Conservation (phyloP, 2,797 vertebrate species). For the Siniperca obscura region DNA sequence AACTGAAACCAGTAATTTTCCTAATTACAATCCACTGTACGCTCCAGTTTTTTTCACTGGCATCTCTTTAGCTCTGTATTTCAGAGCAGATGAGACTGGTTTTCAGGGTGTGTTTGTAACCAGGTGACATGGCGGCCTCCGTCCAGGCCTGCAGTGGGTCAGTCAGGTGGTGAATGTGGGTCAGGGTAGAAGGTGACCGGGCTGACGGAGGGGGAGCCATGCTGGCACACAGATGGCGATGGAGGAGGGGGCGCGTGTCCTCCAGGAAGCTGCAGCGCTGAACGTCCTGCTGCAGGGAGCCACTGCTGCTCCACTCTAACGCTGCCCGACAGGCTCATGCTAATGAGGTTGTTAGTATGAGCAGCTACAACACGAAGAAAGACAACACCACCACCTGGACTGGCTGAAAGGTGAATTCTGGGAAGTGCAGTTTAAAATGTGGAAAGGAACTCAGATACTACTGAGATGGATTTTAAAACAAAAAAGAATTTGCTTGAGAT, state of each 20-base stretch:
- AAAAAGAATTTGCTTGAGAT: not conserved
- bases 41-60: not conserved
- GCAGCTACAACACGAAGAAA: not conserved
- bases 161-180: conserved; percentile 32
- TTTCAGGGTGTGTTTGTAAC: conserved; percentile 6
- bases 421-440: not conserved
- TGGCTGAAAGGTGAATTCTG: conserved; percentile 9
- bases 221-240: conserved; percentile 43
- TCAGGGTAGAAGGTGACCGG: conserved; percentile 51
- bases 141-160: not conserved
- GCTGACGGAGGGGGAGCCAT: not conserved
- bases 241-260: conserved; percentile 23
- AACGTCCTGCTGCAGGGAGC: conserved; percentile 7
- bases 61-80: not conserved
- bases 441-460: not conserved
- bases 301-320: not conserved
- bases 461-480: not conserved
- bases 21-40: no score
- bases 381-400: not conserved
- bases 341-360: not conserved
- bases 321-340: not conserved
- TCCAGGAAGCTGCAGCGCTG: conserved; percentile 15
- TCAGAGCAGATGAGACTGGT: not conserved
- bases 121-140: not conserved
- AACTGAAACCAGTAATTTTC: not conserved